Percentiles rank a stretch among this genome's conserved stretches.
Evolutionary conservation across 2,113 vertebrate species (phyloP).

Genomic region (Machaerirhynchus nigripectus): DNA sequence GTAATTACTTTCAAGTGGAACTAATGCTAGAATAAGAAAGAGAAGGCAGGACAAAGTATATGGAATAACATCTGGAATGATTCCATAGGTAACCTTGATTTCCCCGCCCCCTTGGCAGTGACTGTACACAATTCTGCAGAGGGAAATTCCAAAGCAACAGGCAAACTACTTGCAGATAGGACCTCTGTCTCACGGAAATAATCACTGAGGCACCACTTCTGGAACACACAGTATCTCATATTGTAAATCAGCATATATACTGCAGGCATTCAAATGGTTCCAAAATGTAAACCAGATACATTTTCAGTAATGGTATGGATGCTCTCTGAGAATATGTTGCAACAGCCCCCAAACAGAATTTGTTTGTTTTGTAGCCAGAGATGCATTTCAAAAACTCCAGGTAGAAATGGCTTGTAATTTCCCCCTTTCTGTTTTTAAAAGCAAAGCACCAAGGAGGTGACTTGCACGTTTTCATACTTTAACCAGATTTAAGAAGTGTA

Average conservation of each 20-base stretch:
- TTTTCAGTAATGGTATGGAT: background rate
- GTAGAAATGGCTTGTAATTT: background rate
- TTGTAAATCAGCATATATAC: background rate
- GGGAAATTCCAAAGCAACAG: background rate
- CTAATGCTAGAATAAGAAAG: background rate
- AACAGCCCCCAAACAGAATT: background rate
- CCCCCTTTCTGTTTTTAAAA: background rate
- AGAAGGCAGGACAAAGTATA: background rate
- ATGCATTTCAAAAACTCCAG: background rate
- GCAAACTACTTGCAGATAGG: background rate
- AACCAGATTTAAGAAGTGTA: background rate
- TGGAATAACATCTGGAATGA: background rate
- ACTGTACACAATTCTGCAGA: background rate
- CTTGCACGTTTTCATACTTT: background rate
- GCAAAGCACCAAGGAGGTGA: background rate
- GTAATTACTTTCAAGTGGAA: background rate
- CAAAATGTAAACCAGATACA: background rate
- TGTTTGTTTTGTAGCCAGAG: background rate
- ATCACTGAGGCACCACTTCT: background rate
- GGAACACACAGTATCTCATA: background rate
- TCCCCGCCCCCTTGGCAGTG: background rate
- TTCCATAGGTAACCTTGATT: background rate
- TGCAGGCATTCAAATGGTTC: background rate
- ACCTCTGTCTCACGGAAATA: background rate
- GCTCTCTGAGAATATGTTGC: background rate